Percentiles rank a stretch among this genome's conserved stretches.
phyloP scores from a whole-genome alignment of 2,113 vertebrate genomes.

The Macrotis lagotis region DNA sequence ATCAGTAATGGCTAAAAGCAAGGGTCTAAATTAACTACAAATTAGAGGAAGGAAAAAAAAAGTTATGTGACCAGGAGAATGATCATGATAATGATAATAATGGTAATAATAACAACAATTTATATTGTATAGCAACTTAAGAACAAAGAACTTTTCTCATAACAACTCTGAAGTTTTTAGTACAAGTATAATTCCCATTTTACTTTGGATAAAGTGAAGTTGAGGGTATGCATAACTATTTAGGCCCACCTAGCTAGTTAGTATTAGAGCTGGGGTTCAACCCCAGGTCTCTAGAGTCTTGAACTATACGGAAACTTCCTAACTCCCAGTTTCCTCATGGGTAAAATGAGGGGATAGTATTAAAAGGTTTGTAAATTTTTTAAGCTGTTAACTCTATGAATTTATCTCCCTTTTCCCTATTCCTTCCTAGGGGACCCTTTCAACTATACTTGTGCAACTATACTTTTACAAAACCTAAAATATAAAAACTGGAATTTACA shows the following conservation, averaged over 20 bases:
- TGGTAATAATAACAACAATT: neutral
- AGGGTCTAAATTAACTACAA: neutral
- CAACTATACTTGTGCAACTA: neutral
- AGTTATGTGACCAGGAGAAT: neutral
- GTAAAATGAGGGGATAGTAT: neutral
- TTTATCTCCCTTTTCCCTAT: neutral
- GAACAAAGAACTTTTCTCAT: neutral
- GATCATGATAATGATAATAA: neutral
- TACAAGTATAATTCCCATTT: neutral
- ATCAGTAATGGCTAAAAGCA: neutral
- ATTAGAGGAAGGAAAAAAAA: neutral
- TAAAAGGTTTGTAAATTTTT: neutral
- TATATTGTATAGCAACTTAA: neutral
- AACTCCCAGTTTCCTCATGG: neutral
- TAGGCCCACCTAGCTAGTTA: neutral
- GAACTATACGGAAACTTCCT: neutral
- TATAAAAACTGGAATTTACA: conserved; percentile 17
- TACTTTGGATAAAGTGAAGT: neutral
- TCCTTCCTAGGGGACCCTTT: neutral
- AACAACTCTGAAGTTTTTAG: neutral
- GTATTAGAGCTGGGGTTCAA: neutral
- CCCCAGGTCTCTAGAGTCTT: neutral
- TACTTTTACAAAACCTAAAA: neutral
- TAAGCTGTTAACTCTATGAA: neutral
- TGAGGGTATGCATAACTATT: neutral